Evolutionary conservation across 2,797 vertebrate genomes (phyloP), one percentile per base, ranked within the genome.

Genomic region (Anolis apletophallus): DNA sequence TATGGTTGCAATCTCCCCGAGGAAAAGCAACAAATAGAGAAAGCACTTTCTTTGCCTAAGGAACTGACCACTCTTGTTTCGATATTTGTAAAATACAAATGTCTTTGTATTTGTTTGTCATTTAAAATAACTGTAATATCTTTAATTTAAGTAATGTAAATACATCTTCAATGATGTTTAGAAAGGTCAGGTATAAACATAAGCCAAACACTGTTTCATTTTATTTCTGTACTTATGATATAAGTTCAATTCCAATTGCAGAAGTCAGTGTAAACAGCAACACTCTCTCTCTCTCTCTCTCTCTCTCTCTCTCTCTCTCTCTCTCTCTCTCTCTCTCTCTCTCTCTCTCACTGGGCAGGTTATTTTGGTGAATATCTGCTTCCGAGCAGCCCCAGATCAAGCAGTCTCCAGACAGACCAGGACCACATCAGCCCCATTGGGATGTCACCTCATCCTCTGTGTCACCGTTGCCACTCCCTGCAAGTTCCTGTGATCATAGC

Each of bases 1-100:
- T 89, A 91, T 59, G 86, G 0, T 1, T 82, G 86, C 74, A 21
- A 5, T 86, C 81, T 93, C 94, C 90, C 90, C 0, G 54, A 80
- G 88, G 94, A 91, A 93, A 79, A 94, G 1, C 32, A 88, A 87
- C 85, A 91, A 82, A 78, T 26, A 75, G 69, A 23, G 26, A 85
- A 68, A 68, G 40, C 13, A 5, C 76, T 88, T 68, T 84, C 4
- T 29, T 87, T 76, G 77, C 9, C 29, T 80, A 84, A 90, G 87
- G 64, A 90, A 89, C 19, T 59, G 76, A 71, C 29, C 59, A 40
- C 85, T 75, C 21, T 85, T 86, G 84, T 87, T 87, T 69, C 29
- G 57, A 26, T 36, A 78, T 87, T 57, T 2, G 5, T 26, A 29
- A 23, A 52, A 34, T 26, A 21, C n/a, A 36, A 17, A 40, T 61